phyloP scores from a whole-genome alignment of 2,113 vertebrate species.

The Pelodiscus sinensis region DNA sequence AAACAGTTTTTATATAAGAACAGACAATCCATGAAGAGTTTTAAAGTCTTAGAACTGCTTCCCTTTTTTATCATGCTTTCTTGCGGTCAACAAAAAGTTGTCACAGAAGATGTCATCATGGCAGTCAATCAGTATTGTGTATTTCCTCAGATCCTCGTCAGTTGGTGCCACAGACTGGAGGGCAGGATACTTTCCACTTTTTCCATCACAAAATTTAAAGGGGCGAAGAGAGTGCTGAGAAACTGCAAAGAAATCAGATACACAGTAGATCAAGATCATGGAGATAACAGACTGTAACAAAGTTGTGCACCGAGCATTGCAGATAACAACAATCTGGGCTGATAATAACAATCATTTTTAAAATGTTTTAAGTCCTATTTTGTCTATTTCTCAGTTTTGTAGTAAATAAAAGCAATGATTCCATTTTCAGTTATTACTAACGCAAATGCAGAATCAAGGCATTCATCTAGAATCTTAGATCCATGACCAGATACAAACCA shows the following conservation, averaged over 20 bases:
- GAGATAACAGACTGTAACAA: neutral
- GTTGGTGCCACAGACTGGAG: conserved; percentile 98
- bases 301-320: too few relatives aligned
- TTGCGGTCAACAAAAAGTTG: conserved; percentile 79
- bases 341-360: neutral
- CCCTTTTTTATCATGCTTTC: conserved; percentile 83
- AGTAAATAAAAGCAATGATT: neutral
- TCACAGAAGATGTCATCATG: conserved; percentile 79
- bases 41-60: conserved; percentile 78
- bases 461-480: neutral
- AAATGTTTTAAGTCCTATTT: neutral
- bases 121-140: conserved; percentile 50
- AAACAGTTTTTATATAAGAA: conserved; percentile 88
- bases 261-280: conserved; percentile 10
- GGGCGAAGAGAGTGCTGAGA: conserved; percentile 97
- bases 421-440: neutral
- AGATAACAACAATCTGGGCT: too few relatives aligned
- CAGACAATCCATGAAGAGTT: conserved; percentile 83
- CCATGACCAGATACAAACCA: neutral
- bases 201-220: conserved; percentile 99
- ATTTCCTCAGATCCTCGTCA: conserved; percentile 91
- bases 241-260: conserved; percentile 85
- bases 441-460: neutral
- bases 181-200: conserved; percentile 98
- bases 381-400: neutral